These are phyloP conservation scores for Crossocerus cetratus DNA, from an alignment of 2,888 invertebrate species.

Conservation along the genomic window DNA sequence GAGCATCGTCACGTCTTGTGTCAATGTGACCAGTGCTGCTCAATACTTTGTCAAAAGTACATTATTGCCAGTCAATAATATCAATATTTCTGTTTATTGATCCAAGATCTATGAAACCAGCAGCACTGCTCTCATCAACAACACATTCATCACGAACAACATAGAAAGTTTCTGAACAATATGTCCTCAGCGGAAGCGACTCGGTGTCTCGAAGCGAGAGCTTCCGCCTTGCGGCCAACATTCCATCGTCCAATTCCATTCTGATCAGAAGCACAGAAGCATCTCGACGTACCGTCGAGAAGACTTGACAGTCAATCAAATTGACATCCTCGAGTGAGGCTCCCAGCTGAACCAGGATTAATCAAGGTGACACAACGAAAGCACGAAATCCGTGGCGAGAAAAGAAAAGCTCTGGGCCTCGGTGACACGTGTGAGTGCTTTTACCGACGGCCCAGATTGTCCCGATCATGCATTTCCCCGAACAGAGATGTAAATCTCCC, in stretches of 20 bases:
- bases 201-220: slow-evolving; percentile 54
- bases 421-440: slow-evolving; percentile 25
- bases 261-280: background rate
- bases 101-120: background rate
- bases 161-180: background rate
- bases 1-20: background rate
- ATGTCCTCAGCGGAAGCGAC: slow-evolving; percentile 16
- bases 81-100: background rate
- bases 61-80: background rate
- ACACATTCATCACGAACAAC: slow-evolving; percentile 10
- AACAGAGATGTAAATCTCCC: background rate
- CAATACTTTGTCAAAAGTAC: too few relatives aligned
- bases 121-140: background rate
- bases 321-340: background rate
- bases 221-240: slow-evolving; percentile 21
- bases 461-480: slow-evolving; percentile 20
- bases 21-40: slow-evolving; percentile 5
- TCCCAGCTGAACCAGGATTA: background rate
- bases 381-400: background rate
- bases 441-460: slow-evolving; percentile 12
- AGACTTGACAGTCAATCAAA: background rate
- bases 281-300: background rate
- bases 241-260: background rate
- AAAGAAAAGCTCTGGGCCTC: background rate
- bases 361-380: too few relatives aligned